phyloP scores from a whole-genome alignment of 2,113 vertebrate species.

The Mungos mungo region DNA sequence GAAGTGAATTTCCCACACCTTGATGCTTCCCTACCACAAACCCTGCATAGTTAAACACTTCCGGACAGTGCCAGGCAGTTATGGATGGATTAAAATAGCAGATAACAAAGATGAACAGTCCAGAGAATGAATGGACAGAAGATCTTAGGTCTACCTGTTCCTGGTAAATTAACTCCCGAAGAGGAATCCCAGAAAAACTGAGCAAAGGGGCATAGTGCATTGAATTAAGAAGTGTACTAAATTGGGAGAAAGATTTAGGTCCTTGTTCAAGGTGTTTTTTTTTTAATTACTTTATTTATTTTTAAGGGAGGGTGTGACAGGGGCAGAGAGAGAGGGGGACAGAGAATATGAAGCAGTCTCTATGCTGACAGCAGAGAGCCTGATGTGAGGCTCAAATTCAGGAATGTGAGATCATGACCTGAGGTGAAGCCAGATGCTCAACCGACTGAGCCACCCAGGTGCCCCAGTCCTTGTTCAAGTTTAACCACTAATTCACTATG shows the following conservation, averaged over 20 bases:
- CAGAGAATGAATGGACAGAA: neutral
- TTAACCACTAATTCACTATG: neutral
- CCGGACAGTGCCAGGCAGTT: neutral
- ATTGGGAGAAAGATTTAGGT: neutral
- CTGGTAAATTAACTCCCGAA: neutral
- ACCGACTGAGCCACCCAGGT: no score
- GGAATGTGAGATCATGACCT: no score
- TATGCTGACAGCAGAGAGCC: no score
- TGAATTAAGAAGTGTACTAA: neutral
- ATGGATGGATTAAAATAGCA: neutral
- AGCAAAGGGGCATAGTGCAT: neutral
- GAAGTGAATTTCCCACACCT: neutral
- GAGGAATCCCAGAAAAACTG: neutral
- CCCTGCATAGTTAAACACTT: neutral
- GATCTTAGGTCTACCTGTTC: neutral
- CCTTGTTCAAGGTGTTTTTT: neutral
- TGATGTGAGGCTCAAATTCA: no score
- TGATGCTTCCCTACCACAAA: neutral
- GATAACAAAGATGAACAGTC: neutral
- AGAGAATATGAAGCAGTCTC: no score
- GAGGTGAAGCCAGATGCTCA: no score
- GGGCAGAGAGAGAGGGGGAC: no score
- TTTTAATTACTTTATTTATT: no score
- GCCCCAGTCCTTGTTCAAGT: neutral
- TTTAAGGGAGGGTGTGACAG: no score